Conservation (phyloP, 2,888 invertebrate genomes). For the Troides oblongomaculatus region DNA sequence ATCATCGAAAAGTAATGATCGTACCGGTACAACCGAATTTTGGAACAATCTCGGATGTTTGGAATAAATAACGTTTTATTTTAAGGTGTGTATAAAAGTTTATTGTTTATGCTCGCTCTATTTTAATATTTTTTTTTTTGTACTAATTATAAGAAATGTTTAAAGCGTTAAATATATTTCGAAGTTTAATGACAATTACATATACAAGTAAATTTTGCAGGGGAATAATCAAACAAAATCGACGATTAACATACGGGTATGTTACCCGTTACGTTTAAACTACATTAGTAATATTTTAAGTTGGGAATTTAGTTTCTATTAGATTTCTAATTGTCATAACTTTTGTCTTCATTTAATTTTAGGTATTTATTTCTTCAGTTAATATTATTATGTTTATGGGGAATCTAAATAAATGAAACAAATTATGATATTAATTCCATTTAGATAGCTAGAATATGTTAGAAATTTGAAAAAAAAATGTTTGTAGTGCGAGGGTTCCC, state of each 20-base stretch:
- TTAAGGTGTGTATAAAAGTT: slow-evolving; percentile 23
- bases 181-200: too few relatives aligned
- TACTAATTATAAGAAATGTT: not conserved
- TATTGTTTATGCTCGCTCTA: slow-evolving; percentile 1
- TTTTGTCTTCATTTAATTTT: not conserved
- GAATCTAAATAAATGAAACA: not conserved
- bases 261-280: slow-evolving; percentile 28
- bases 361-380: not conserved
- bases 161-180: not conserved
- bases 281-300: not conserved
- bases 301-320: not conserved
- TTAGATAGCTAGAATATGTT: slow-evolving; percentile 54
- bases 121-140: not conserved
- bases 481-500: slow-evolving; percentile 56
- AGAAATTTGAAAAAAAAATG: slow-evolving; percentile 50
- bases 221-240: slow-evolving; percentile 4
- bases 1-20: slow-evolving; percentile 44
- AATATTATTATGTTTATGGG: too few relatives aligned
- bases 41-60: slow-evolving; percentile 30
- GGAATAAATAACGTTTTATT: slow-evolving; percentile 27
- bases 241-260: not conserved
- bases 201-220: not conserved
- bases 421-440: slow-evolving; percentile 18
- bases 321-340: not conserved
- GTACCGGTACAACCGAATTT: slow-evolving; percentile 49